Conservation (phyloP, 2,888 invertebrate species). For the Ernsta delagoae region DNA sequence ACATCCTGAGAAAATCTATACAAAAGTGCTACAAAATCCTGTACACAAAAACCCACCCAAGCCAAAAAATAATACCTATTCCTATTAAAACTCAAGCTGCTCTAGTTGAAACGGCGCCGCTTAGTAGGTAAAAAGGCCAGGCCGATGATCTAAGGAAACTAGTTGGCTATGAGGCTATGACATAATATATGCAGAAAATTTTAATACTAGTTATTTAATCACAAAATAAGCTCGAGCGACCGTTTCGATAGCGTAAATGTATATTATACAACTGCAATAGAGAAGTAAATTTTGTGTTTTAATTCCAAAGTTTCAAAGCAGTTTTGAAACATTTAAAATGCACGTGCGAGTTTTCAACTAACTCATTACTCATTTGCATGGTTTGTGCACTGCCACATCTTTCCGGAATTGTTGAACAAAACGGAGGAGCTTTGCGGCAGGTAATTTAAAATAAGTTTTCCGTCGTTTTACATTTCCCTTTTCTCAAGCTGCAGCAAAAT, state of each 20-base stretch:
- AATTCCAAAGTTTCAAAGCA: conserved; percentile 4
- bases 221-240: too few relatives aligned
- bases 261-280: background rate
- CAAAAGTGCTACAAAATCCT: too few relatives aligned
- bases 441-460: conserved; percentile 49
- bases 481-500: conserved; percentile 45
- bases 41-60: too few relatives aligned
- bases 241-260: background rate
- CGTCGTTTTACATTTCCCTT: conserved; percentile 46
- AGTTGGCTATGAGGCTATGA: too few relatives aligned
- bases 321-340: conserved; percentile 13
- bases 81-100: too few relatives aligned
- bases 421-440: conserved; percentile 11
- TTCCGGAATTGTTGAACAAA: conserved; percentile 14
- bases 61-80: too few relatives aligned
- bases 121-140: too few relatives aligned
- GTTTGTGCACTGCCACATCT: conserved; percentile 15
- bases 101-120: too few relatives aligned
- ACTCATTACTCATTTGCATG: conserved; percentile 20
- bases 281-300: conserved; percentile 5
- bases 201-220: too few relatives aligned
- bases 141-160: too few relatives aligned
- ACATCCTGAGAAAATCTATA: too few relatives aligned
- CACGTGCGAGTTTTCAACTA: background rate
- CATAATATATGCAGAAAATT: too few relatives aligned